Percentiles rank a stretch among this genome's conserved stretches.
phyloP scores from a whole-genome alignment of 2,888 invertebrate species.

The Xanthia icteritia region DNA sequence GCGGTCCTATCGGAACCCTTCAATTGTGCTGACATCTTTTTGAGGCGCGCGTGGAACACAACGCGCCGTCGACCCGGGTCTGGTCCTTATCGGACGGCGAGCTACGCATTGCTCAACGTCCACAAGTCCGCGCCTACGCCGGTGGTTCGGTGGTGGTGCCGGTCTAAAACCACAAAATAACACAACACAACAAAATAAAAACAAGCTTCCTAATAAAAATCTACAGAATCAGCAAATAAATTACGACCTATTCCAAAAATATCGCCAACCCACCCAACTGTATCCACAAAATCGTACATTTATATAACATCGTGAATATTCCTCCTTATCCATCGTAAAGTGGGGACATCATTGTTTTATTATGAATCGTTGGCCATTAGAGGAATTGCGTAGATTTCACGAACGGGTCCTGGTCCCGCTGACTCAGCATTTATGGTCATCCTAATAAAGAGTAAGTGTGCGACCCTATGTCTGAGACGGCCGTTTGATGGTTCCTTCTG shows the following conservation, averaged over 20 bases:
- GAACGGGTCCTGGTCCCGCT: constrained; percentile 67
- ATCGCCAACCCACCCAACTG: constrained; percentile 48
- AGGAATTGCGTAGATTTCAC: constrained; percentile 73
- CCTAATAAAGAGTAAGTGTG: constrained; percentile 76
- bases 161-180: constrained; percentile 1
- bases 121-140: too few species aligned
- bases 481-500: constrained; percentile 76
- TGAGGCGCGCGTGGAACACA: too few species aligned
- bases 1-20: too few species aligned
- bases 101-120: too few species aligned
- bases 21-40: too few species aligned
- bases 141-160: too few species aligned
- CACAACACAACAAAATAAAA: constrained; percentile 1
- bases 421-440: constrained; percentile 76
- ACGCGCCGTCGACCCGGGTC: too few species aligned
- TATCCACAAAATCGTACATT: constrained; percentile 59
- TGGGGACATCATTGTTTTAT: constrained; percentile 78
- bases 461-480: constrained; percentile 72
- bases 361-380: constrained; percentile 78
- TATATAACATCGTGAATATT: constrained; percentile 65
- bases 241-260: constrained; percentile 44
- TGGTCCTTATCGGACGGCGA: too few species aligned
- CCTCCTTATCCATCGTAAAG: constrained; percentile 68
- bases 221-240: constrained; percentile 28
- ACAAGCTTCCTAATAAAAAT: constrained; percentile 15